Percentiles rank a stretch among this genome's conserved stretches.
Evolutionary conservation across 2,888 invertebrate genomes (phyloP).

Genomic region (Eupithecia subfuscata): DNA sequence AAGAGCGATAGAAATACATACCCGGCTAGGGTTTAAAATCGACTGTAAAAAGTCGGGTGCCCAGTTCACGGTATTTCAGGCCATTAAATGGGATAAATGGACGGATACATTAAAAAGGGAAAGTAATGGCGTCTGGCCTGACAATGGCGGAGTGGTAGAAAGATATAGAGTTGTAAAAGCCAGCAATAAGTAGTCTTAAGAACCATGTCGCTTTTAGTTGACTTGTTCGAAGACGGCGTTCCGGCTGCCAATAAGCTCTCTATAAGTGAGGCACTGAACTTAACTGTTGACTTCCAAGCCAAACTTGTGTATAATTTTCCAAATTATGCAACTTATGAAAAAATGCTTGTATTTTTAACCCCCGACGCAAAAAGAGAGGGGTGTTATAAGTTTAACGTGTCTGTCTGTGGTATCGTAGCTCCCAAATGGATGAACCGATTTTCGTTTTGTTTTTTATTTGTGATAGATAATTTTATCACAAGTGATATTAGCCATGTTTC

Average conservation of each 20-base stretch:
- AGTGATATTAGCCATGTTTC: no score
- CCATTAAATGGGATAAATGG: slow-evolving; percentile 37
- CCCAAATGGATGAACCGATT: no score
- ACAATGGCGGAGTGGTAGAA: slow-evolving; percentile 20
- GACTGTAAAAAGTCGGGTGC: slow-evolving; percentile 26
- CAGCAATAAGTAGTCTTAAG: neutral
- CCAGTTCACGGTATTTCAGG: slow-evolving; percentile 32
- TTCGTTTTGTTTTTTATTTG: no score
- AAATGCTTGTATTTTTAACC: neutral
- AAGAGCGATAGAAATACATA: slow-evolving; percentile 13
- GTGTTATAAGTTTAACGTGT: no score
- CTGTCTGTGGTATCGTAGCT: no score
- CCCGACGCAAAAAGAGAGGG: no score
- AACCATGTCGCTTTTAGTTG: slow-evolving; percentile 2
- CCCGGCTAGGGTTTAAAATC: slow-evolving; percentile 20
- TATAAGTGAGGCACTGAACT: neutral
- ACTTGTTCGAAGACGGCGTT: neutral
- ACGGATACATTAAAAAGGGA: slow-evolving; percentile 30
- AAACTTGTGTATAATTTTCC: neutral
- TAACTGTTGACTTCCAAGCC: neutral
- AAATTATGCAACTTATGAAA: no score
- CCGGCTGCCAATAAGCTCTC: neutral
- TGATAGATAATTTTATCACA: no score
- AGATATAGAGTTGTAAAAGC: slow-evolving; percentile 5
- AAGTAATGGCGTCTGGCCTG: slow-evolving; percentile 36